These are phyloP conservation scores for Forbesichthys papilliferus DNA, from an alignment of 2,113 vertebrate genomes.

Conservation along the genomic window DNA sequence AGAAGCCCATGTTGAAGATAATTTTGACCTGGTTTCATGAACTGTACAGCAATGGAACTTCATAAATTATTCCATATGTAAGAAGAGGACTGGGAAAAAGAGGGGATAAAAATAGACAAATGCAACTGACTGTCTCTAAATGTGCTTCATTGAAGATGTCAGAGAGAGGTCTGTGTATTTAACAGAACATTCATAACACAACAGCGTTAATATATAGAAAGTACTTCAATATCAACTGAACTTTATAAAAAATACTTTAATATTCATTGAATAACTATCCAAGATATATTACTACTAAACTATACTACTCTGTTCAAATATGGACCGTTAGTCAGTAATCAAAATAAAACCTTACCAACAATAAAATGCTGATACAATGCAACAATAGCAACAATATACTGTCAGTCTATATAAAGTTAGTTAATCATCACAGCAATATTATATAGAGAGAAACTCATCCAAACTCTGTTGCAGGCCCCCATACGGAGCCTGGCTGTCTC, in stretches of 20 bases:
- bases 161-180: background rate
- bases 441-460: background rate
- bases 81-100: too few relatives aligned
- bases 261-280: too few relatives aligned
- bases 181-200: background rate
- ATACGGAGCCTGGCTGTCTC: background rate
- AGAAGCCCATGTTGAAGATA: too few relatives aligned
- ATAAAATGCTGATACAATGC: background rate
- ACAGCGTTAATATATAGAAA: background rate
- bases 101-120: too few relatives aligned
- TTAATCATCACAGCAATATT: background rate
- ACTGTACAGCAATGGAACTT: too few relatives aligned
- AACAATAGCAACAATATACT: background rate
- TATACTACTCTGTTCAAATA: background rate
- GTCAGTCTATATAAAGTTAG: background rate
- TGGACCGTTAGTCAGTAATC: background rate
- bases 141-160: background rate
- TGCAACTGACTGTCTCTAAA: too few relatives aligned
- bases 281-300: too few relatives aligned
- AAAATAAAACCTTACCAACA: background rate
- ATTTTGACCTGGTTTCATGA: too few relatives aligned
- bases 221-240: background rate
- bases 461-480: background rate
- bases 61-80: too few relatives aligned
- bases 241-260: constrained; percentile 14